Conservation (phyloP, 1,140 invertebrate genomes). For the Chironomus tepperi region DNA sequence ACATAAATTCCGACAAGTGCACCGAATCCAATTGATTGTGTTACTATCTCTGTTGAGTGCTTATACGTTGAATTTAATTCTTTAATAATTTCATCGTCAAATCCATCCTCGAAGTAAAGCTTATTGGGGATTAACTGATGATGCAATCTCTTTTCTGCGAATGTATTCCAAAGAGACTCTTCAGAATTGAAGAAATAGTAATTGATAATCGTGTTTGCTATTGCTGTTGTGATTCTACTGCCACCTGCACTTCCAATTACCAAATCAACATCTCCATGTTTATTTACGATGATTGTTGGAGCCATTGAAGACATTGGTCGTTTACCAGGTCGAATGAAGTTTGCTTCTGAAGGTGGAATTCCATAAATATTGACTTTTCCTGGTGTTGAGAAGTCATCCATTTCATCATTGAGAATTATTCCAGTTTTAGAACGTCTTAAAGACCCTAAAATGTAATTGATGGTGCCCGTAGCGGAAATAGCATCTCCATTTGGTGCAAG, state of each 20-base stretch:
- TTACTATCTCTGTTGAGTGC: neutral
- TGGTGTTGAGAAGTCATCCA: constrained; percentile 92
- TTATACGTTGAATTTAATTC: neutral
- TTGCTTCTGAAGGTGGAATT: constrained; percentile 66
- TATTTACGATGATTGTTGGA: constrained; percentile 73
- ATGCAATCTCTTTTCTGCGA: neutral
- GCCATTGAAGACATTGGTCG: constrained; percentile 88
- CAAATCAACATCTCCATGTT: constrained; percentile 61
- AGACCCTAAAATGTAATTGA: constrained; percentile 74
- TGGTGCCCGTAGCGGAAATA: constrained; percentile 83
- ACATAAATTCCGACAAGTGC: neutral
- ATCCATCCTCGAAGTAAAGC: neutral
- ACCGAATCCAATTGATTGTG: neutral
- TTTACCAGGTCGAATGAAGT: constrained; percentile 77
- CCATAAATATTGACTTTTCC: constrained; percentile 69
- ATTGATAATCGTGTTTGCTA: constrained; percentile 47
- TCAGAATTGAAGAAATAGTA: constrained; percentile 1
- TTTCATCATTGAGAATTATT: constrained; percentile 86
- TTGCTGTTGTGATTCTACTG: constrained; percentile 76
- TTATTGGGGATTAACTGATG: neutral
- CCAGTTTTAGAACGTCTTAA: constrained; percentile 69
- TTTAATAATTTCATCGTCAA: neutral
- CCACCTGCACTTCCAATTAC: constrained; percentile 87
- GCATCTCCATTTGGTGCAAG: constrained; percentile 83
- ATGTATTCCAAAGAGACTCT: neutral